These are phyloP conservation scores for Sebastolobus altivelis DNA, from an alignment of 2,797 vertebrate genomes.

Conservation along the genomic window DNA sequence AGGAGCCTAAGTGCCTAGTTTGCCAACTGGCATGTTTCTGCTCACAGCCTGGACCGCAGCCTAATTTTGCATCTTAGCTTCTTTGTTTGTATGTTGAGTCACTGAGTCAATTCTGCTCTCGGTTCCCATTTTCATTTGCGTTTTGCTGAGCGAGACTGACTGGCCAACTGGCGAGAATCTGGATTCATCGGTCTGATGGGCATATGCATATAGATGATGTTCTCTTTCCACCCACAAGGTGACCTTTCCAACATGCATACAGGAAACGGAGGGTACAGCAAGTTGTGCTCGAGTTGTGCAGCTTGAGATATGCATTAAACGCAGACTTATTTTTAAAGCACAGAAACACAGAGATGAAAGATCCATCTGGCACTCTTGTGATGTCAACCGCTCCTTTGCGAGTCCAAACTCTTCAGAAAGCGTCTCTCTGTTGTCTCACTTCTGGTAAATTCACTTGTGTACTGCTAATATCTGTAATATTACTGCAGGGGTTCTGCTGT, in stretches of 20 bases:
- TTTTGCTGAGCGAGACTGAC: slow-evolving; percentile 58
- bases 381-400: slow-evolving; percentile 38
- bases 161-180: slow-evolving; percentile 58
- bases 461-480: slow-evolving; percentile 9
- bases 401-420: slow-evolving; percentile 41
- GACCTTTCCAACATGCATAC: slow-evolving; percentile 54
- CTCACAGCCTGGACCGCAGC: slow-evolving; percentile 61
- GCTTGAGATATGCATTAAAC: slow-evolving; percentile 41
- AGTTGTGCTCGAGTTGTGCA: slow-evolving; percentile 22
- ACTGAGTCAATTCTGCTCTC: slow-evolving; percentile 64
- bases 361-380: slow-evolving; percentile 45
- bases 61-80: slow-evolving; percentile 69
- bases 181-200: slow-evolving; percentile 51
- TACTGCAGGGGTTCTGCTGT: slow-evolving; percentile 2
- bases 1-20: slow-evolving; percentile 56
- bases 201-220: slow-evolving; percentile 63
- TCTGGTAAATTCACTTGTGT: slow-evolving; percentile 7
- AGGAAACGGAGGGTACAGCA: slow-evolving; percentile 27
- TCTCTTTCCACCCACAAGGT: slow-evolving; percentile 54
- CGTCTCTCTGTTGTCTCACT: slow-evolving; percentile 7
- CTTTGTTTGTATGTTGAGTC: slow-evolving; percentile 61
- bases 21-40: slow-evolving; percentile 74
- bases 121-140: slow-evolving; percentile 61
- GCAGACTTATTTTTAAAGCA: slow-evolving; percentile 35
- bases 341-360: slow-evolving; percentile 43